Conservation (phyloP, 64 coral and sea anemone genomes). For the Platygyra sinensis region DNA sequence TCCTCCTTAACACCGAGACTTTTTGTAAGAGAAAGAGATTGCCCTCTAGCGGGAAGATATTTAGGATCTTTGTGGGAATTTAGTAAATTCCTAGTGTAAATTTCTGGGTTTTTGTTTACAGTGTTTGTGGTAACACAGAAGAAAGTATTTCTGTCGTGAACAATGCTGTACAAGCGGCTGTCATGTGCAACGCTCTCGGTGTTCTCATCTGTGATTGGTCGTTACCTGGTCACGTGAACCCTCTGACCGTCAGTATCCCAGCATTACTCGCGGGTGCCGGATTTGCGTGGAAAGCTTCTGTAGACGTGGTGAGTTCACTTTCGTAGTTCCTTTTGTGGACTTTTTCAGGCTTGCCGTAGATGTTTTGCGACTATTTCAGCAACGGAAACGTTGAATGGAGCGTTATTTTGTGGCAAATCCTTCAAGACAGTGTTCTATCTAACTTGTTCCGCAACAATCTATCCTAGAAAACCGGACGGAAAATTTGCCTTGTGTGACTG, state of each 20-base stretch:
- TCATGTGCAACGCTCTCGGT: slow-evolving; percentile 76
- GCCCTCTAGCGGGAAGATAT: too few species aligned
- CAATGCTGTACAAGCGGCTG: slow-evolving; percentile 88
- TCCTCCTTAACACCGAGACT: too few species aligned
- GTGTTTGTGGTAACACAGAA: slow-evolving; percentile 75
- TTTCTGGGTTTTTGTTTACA: slow-evolving; percentile 22
- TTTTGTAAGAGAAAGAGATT: too few species aligned
- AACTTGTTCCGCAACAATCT: too few species aligned
- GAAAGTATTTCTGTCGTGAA: slow-evolving; percentile 76
- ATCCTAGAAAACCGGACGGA: too few species aligned
- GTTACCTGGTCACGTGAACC: slow-evolving; percentile 89
- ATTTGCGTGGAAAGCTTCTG: slow-evolving; percentile 83
- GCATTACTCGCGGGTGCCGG: slow-evolving; percentile 80
- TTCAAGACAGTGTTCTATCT: too few species aligned
- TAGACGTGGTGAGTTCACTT: slow-evolving; percentile 71
- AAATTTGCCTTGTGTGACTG: too few species aligned
- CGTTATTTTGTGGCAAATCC: too few species aligned
- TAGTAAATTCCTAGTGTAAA: neutral
- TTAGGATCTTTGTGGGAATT: neutral
- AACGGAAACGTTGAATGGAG: too few species aligned
- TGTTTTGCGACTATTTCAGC: too few species aligned
- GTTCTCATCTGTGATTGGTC: slow-evolving; percentile 96
- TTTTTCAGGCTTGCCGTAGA: too few species aligned
- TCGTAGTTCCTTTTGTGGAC: neutral
- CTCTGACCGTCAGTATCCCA: slow-evolving; percentile 81